Conservation (phyloP, 2,888 invertebrate genomes). For the Oscheius myriophilus region DNA sequence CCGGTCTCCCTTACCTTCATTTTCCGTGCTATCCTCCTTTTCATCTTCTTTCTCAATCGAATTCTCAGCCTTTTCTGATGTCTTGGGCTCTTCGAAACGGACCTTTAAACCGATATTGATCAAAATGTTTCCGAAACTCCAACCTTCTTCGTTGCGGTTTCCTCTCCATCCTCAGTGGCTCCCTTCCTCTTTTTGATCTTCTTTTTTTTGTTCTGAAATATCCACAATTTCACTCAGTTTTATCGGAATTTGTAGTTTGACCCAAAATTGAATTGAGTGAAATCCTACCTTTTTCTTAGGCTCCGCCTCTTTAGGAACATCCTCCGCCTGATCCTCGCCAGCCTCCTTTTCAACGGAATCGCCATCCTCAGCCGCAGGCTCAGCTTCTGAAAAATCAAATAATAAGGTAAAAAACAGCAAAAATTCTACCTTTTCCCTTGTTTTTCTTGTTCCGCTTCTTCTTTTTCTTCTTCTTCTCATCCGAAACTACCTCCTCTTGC, state of each 20-base stretch:
- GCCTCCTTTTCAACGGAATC: not conserved
- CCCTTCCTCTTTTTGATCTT: too few species aligned
- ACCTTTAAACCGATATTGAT: not conserved
- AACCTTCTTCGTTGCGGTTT: slow-evolving; percentile 1
- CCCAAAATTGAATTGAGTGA: too few species aligned
- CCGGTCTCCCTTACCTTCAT: too few species aligned
- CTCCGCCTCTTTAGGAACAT: not conserved
- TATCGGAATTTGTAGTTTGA: too few species aligned
- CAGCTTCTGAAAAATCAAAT: not conserved
- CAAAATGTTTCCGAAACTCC: not conserved
- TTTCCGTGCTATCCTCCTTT: not conserved
- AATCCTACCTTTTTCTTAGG: too few species aligned
- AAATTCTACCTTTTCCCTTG: slow-evolving; percentile 21
- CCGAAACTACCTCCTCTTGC: slow-evolving; percentile 2
- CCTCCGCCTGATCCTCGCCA: slow-evolving; percentile 1
- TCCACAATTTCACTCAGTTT: too few species aligned
- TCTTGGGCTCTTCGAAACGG: not conserved
- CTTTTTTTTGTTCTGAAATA: too few species aligned
- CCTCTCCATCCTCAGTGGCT: not conserved
- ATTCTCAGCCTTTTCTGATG: not conserved
- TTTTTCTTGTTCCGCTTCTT: slow-evolving; percentile 15
- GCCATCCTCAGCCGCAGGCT: too few species aligned
- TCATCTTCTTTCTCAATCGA: not conserved
- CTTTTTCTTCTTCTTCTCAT: slow-evolving; percentile 18
- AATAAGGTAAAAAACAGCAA: not conserved